Evolutionary conservation across 2,113 vertebrate species (phyloP).

Genomic region (Caranx melampygus): DNA sequence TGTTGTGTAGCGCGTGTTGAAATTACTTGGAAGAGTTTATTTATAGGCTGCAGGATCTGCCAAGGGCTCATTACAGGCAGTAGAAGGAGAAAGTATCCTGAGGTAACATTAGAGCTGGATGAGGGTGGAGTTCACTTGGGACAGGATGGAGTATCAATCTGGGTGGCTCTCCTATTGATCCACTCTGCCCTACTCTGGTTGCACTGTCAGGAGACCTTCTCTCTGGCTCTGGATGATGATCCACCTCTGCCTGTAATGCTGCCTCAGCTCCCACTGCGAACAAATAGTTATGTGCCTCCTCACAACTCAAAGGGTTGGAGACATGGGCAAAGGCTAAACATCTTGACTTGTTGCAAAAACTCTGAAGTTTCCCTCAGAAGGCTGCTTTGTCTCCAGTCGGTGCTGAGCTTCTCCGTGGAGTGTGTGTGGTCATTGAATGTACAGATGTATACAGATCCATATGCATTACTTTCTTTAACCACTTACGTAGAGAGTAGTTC

Average conservation of each 20-base stretch:
- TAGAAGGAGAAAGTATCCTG: slow-evolving; percentile 43
- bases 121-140: slow-evolving; percentile 62
- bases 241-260: slow-evolving; percentile 60
- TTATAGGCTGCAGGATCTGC: slow-evolving; percentile 62
- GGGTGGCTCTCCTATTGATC: slow-evolving; percentile 78
- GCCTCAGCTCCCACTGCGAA: slow-evolving; percentile 52
- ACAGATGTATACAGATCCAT: too few relatives aligned
- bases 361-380: not conserved
- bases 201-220: slow-evolving; percentile 64
- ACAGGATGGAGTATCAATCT: slow-evolving; percentile 77
- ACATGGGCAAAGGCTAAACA: slow-evolving; percentile 7
- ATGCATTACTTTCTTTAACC: not conserved
- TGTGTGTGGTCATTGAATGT: not conserved
- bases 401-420: slow-evolving; percentile 11
- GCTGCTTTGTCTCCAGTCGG: slow-evolving; percentile 12
- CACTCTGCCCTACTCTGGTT: slow-evolving; percentile 72
- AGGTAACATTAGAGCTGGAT: slow-evolving; percentile 67
- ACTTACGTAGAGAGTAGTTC: not conserved
- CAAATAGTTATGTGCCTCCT: slow-evolving; percentile 6
- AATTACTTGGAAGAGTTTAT: slow-evolving; percentile 62
- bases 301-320: slow-evolving; percentile 7
- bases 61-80: slow-evolving; percentile 53
- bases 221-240: slow-evolving; percentile 60
- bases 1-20: slow-evolving; percentile 36
- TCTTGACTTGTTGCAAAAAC: slow-evolving; percentile 7